Evolutionary conservation across 2,113 vertebrate genomes (phyloP), one percentile per base, ranked within the genome.

Genomic region (Clarias macrocephalus): DNA sequence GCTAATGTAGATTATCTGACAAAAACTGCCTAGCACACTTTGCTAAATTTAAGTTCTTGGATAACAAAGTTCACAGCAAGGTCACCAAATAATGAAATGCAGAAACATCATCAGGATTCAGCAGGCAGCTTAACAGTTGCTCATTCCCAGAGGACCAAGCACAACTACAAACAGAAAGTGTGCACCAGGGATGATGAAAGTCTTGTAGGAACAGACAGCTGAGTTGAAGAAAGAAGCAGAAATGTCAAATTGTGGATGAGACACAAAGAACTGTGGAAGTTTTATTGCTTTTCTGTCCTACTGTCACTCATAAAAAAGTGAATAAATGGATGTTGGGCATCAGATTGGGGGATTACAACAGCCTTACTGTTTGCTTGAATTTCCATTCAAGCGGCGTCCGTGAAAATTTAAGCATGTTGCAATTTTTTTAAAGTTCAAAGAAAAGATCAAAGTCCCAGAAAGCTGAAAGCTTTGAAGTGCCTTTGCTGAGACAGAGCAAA

Each of bases 261-360:
- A 76, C 48, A 3, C 42, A 79, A 30, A 48, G 77, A 73, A 73
- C 28, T 57, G 52, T 80, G 72, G 18, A 65, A 37, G 75, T 88
- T 48, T n/a, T 81, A 60, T 73, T 86, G 84, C 77, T 88, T 63
- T 65, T 86, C 52, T 86, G 68, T 76, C 81, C 72, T n/a, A 59
- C 52, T 73, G 63, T 59, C 84, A 84, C 75, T 70, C 87, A 88
- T 11, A 65, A 42, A 33, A 72, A n/a, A 82, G 10, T 42, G 73
- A 85, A 83, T 77, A n/a, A 52, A 62, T 83, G 10, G 66, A 66
- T 60, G 28, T 48, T 11, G 18, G 63, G 54, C 80, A 57, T 66
- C 70, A 62, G 37, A 37, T 80, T 11, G 3, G 25, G n/a, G 37
- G 66, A 83, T 16, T 57, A 72, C 81, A 57, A 75, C 48, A 66